Conservation (phyloP, 2,113 vertebrate species). For the Poicephalus meyeri region DNA sequence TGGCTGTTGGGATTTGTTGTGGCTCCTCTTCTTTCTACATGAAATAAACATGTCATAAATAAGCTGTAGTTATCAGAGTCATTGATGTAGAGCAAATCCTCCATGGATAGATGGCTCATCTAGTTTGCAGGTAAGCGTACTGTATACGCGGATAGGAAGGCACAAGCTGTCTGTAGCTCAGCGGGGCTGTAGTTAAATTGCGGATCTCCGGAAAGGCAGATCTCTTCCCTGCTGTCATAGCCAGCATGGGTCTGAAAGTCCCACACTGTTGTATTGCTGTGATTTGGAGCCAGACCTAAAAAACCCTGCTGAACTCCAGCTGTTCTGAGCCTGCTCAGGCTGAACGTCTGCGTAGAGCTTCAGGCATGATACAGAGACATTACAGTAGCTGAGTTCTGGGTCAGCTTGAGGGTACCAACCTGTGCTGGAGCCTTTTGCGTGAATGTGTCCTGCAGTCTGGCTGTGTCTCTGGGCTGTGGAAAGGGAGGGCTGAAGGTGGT, state of each 20-base stretch:
- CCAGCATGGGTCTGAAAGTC: not conserved
- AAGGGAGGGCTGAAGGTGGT: not conserved
- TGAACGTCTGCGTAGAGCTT: not conserved
- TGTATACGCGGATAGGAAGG: not conserved
- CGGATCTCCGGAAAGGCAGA: not conserved
- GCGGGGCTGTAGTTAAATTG: not conserved
- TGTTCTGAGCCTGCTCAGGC: not conserved
- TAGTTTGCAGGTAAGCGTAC: not conserved
- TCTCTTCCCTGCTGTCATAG: not conserved
- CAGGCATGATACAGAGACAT: not conserved
- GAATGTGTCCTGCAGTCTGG: rapidly evolving
- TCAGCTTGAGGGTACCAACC: rapidly evolving
- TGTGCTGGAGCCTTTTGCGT: not conserved
- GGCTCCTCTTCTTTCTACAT: not conserved
- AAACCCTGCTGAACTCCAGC: not conserved
- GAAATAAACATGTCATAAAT: not conserved
- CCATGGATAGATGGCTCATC: not conserved
- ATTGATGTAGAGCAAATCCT: not conserved
- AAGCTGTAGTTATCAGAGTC: not conserved
- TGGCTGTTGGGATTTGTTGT: conserved; percentile 26
- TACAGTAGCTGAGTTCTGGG: not conserved
- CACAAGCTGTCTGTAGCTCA: not conserved
- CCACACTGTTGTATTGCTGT: rapidly evolving
- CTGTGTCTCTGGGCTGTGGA: not conserved
- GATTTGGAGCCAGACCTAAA: not conserved